phyloP scores from a whole-genome alignment of 1,140 invertebrate genomes.

The Bilobella aurantiaca region DNA sequence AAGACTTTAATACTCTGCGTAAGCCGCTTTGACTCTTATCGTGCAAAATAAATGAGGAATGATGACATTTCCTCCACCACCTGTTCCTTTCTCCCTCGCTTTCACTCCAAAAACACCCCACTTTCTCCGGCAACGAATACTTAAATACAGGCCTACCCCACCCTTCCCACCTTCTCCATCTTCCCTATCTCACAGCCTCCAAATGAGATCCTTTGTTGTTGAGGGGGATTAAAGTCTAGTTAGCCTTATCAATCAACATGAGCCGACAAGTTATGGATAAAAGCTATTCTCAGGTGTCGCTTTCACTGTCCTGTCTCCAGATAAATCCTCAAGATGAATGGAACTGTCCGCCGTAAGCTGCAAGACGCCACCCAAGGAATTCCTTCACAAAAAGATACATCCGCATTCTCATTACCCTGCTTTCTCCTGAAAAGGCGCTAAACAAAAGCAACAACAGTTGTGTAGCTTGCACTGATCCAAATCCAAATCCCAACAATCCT shows the following conservation, averaged over 20 bases:
- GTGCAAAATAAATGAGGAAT: constrained; percentile 34
- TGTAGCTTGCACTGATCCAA: too few species aligned
- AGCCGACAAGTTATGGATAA: constrained; percentile 3
- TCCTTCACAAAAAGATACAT: too few species aligned
- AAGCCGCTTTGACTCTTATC: constrained; percentile 34
- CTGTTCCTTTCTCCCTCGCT: constrained; percentile 23
- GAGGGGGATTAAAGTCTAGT: background rate
- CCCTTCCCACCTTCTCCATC: too few species aligned
- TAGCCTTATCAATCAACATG: background rate
- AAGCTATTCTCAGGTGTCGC: background rate
- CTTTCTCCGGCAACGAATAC: too few species aligned
- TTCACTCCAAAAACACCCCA: background rate
- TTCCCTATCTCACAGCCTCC: too few species aligned
- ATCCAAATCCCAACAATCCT: too few species aligned
- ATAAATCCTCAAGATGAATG: background rate
- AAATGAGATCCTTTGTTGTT: background rate
- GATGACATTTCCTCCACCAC: constrained; percentile 34
- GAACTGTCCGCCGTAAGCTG: background rate
- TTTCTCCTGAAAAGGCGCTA: too few species aligned
- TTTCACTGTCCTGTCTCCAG: background rate
- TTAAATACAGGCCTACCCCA: too few species aligned
- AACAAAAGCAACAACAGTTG: too few species aligned
- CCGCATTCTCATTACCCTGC: too few species aligned
- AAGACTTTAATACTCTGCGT: constrained; percentile 33
- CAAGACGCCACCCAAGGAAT: background rate